A percentile compares a stretch with the other conserved stretches of the same genome.
Conservation (phyloP, 2,888 invertebrate species). For the Calliopum simillimum region DNA sequence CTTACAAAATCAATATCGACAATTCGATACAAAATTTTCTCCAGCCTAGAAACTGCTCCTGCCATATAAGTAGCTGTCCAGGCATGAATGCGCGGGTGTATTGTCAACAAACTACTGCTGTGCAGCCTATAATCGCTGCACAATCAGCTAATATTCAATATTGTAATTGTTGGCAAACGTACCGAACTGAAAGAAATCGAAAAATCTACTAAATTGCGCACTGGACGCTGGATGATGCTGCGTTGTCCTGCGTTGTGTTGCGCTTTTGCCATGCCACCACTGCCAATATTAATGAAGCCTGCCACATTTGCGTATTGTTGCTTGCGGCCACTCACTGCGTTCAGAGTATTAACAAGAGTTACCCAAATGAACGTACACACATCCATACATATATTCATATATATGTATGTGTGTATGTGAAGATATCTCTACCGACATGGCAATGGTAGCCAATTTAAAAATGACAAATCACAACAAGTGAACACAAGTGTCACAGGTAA, state of each 20-base stretch:
- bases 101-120: background rate
- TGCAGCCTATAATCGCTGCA: slow-evolving; percentile 11
- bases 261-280: slow-evolving; percentile 33
- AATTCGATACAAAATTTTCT: too few species aligned
- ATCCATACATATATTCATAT: too few species aligned
- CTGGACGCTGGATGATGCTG: background rate
- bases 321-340: slow-evolving; percentile 12
- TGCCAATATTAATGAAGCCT: slow-evolving; percentile 50
- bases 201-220: background rate
- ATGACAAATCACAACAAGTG: slow-evolving; percentile 60
- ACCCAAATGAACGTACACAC: too few species aligned
- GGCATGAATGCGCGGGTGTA: background rate
- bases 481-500: slow-evolving; percentile 44
- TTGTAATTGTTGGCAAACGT: slow-evolving; percentile 22
- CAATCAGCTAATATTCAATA: slow-evolving; percentile 24
- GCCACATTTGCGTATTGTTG: slow-evolving; percentile 48
- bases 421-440: background rate
- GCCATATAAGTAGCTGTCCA: background rate
- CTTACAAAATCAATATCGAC: too few species aligned
- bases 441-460: slow-evolving; percentile 16
- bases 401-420: too few species aligned
- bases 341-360: background rate
- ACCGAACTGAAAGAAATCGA: background rate
- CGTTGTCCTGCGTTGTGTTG: background rate
- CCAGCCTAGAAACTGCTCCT: background rate